Percentiles rank a stretch among this genome's conserved stretches.
phyloP scores from a whole-genome alignment of 2,113 vertebrate genomes.

The Caretta caretta region DNA sequence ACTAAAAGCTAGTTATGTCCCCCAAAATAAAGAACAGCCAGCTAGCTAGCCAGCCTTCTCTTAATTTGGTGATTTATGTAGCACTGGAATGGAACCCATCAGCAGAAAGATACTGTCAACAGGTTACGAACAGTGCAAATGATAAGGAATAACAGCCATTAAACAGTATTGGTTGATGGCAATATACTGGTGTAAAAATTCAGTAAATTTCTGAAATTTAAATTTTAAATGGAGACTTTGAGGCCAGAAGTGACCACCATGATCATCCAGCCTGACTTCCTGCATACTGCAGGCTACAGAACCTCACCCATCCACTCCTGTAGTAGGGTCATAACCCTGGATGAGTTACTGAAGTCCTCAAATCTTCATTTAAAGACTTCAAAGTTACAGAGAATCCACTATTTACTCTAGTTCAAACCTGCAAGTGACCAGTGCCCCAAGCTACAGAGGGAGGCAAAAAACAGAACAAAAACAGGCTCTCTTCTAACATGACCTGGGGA shows the following conservation, averaged over 20 bases:
- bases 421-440: too few relatives aligned
- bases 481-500: too few relatives aligned
- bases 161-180: not conserved
- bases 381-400: too few relatives aligned
- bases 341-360: not conserved
- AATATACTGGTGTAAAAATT: not conserved
- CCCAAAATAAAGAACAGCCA: slow-evolving; percentile 39
- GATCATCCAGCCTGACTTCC: not conserved
- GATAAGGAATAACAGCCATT: not conserved
- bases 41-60: not conserved
- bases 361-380: not conserved
- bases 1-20: slow-evolving; percentile 23
- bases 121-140: slow-evolving; percentile 59
- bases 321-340: not conserved
- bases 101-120: slow-evolving; percentile 48
- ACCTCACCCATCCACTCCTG: not conserved
- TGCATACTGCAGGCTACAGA: not conserved
- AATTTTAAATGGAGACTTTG: not conserved
- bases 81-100: slow-evolving; percentile 66
- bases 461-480: too few relatives aligned
- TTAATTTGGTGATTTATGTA: slow-evolving; percentile 29
- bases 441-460: too few relatives aligned
- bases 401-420: too few relatives aligned
- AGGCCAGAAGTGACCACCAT: not conserved
- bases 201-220: not conserved